Base-by-base conservation (phyloP, 2,888 invertebrate species). In the Monochamus alternatus region DNA sequence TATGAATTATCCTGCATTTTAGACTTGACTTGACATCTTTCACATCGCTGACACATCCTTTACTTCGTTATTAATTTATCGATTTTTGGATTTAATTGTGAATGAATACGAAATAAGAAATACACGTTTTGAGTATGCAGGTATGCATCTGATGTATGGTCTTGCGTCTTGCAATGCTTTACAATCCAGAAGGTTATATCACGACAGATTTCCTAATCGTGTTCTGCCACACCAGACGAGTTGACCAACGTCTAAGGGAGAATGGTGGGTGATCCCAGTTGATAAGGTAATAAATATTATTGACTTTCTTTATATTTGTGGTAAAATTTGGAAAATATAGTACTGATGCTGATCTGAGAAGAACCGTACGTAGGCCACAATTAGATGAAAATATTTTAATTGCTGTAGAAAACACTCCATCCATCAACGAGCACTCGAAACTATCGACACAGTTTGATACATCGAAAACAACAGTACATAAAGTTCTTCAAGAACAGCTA, bases 401-500 rank as follows among this genome's bases (percentile, higher is more conserved):
- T 52, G 52, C 52, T 52, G 52, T 52, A 52, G 3, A 52, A 52
- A 7, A 14, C 52, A 52, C 52, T 52, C 52, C 4, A 52, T n/a
- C n/a, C n/a, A n/a, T n/a, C n/a, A n/a, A n/a, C n/a, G n/a, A n/a
- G n/a, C n/a, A n/a, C n/a, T n/a, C n/a, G n/a, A 52, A 52, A 52
- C 7, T 52, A 52, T 52, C 14, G 7, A 8, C 52, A 52, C 52
- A 52, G 52, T 52, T 52, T 3, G 7, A 52, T 52, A 73, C 44
- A 64, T 22, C 44, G 38, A 64, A 43, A 32, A 43, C 65, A 64
- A 38, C n/a, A 38, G 65, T 64, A 64, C 65, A 64, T 43, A 5
- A 38, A 64, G n/a, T n/a, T 32, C 65, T 64, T 64, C n/a, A 38
- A 64, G 22, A 43, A 38, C 14, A 14, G 52, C 52, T 52, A 8